Base-by-base conservation (phyloP, 2,888 invertebrate genomes). In the Stenurella melanura region DNA sequence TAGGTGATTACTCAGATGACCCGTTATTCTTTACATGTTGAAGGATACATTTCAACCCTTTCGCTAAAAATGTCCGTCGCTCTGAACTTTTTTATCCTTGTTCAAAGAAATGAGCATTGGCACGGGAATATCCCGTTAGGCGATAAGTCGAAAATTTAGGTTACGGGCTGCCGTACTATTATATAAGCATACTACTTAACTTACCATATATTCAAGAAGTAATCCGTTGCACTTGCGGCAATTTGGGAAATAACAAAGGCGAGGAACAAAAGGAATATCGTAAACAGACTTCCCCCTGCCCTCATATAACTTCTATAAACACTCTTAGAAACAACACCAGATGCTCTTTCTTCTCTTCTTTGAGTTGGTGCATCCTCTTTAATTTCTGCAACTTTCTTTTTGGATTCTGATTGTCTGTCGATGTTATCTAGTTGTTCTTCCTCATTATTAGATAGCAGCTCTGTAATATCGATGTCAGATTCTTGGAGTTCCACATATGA, bases 141-240 rank as follows among this genome's bases (percentile, higher is more conserved):
- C n/a, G n/a, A n/a, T n/a, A n/a, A n/a, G n/a, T n/a, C n/a, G n/a
- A n/a, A n/a, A n/a, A n/a, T n/a, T n/a, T n/a, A n/a, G n/a, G n/a
- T n/a, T n/a, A n/a, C n/a, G n/a, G n/a, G n/a, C n/a, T n/a, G n/a
- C n/a, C n/a, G n/a, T 26, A 26, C 26, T 26, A 26, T 6, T 26
- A 26, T 26, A 26, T 26, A 26, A 4, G 26, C 6, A 26, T 26
- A 26, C 26, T 26, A 26, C 26, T 26, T 26, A 26, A 26, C 89
- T 90, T 83, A 94, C 96, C 96, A 96, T 86, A 92, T 93, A 4
- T 94, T 93, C 5, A 96, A 92, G 91, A 95, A 96, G 90, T 93
- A 96, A 88, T 96, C 96, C 0, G 94, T 93, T 15, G 92, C 92
- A 10, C 95, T 96, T 0, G 94, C 95, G 61, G 94, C 89, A 12